Evolutionary conservation across 2,113 vertebrate genomes (phyloP), one percentile per base, ranked within the genome.

Genomic region (Pungitius pungitius): DNA sequence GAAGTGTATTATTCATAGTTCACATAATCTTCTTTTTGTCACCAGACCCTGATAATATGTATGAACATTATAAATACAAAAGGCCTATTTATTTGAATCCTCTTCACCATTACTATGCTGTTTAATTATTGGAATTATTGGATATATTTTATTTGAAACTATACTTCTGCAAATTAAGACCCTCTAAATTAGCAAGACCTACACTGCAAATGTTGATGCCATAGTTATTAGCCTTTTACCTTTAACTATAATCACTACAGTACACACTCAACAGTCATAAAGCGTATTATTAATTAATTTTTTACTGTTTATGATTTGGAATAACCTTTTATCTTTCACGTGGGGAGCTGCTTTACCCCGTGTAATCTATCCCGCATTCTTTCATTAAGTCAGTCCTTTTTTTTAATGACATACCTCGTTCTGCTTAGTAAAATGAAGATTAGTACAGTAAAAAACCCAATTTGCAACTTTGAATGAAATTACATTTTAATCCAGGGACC

Each of bases 381-480:
- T 90, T 88, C 81, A 91, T 91, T 87, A 79, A 85, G 77, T 86
- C 80, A 47, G 74, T 82, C 45, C 69, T 73, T 88, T 83, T 85
- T 86, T 84, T 84, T 84, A 90, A 90, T 87, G 86, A 71, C 88
- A 81, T 84, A 78, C 89, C 87, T 90, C 88, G 84, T 89, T 89
- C 89, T 87, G 82, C 86, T 88, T 79, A 84, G 83, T 78, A 88
- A 90, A 91, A 90, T 84, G 82, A 91, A 91, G 90, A 92, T 91
- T 91, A 91, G 85, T 73, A 74, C 77, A 81, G 85, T 82, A 87
- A 92, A 90, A 92, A 90, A 89, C 71, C 63, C 85, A 92, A 90
- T 91, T 91, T 91, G 87, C 39, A 37, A 83, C 87, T 86, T 86
- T 91, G 89, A 91, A 92, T 91, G 88, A 92, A 92, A 92, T 92